Conservation (phyloP, 92 coral and sea anemone species). For the Bergia sp. region DNA sequence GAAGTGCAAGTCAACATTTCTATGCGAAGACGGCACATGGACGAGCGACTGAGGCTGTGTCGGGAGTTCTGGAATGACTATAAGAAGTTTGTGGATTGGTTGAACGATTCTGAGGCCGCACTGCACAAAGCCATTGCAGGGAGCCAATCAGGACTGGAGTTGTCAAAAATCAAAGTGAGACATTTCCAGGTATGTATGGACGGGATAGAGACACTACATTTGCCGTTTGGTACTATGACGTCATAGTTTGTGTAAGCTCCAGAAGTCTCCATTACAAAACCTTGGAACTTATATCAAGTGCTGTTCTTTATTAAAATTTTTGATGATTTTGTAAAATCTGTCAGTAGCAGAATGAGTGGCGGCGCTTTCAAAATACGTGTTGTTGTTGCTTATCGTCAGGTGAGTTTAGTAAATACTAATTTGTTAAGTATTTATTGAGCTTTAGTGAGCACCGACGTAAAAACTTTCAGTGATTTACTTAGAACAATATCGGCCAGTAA, state of each 20-base stretch:
- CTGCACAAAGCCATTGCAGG: slow-evolving; percentile 56
- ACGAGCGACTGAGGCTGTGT: slow-evolving; percentile 82
- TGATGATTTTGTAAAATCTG: too few species aligned
- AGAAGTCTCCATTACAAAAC: too few species aligned
- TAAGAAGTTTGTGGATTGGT: slow-evolving; percentile 83
- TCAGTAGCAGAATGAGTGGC: too few species aligned
- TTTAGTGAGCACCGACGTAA: background rate
- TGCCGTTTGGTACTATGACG: background rate
- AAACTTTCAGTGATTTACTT: background rate
- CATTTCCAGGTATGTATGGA: slow-evolving; percentile 67
- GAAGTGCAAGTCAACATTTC: slow-evolving; percentile 75
- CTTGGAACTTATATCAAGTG: too few species aligned
- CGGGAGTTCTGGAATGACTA: slow-evolving; percentile 95
- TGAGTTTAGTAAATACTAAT: too few species aligned
- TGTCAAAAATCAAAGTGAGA: slow-evolving; percentile 67
- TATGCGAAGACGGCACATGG: slow-evolving; percentile 78
- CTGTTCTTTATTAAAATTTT: too few species aligned
- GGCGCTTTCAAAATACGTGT: too few species aligned
- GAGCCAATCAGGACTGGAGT: slow-evolving; percentile 54
- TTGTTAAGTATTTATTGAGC: background rate
- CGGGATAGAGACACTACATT: background rate
- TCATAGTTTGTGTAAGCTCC: background rate
- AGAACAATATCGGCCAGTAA: background rate
- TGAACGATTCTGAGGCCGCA: slow-evolving; percentile 75
- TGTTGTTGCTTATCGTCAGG: too few species aligned